A percentile compares a stretch with the other conserved stretches of the same genome.
phyloP scores from a whole-genome alignment of 2,113 vertebrate species.

The Romanogobio albipinnatus region DNA sequence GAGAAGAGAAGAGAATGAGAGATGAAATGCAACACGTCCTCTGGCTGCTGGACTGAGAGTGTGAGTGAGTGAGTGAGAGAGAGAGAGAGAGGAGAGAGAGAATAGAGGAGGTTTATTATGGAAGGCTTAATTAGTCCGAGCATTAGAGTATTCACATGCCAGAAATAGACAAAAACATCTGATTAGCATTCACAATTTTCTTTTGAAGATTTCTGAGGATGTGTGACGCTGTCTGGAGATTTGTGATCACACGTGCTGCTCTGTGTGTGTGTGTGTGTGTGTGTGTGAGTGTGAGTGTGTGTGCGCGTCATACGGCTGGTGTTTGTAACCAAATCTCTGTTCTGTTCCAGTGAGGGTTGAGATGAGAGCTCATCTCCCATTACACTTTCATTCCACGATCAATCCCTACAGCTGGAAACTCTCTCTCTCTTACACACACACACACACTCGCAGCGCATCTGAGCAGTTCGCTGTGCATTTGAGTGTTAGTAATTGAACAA shows the following conservation, averaged over 20 bases:
- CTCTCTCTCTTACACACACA: background rate
- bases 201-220: conserved; percentile 43
- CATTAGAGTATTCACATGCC: conserved; percentile 41
- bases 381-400: conserved; percentile 71
- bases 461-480: conserved; percentile 1
- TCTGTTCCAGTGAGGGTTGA: conserved; percentile 42
- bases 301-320: conserved; percentile 29
- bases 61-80: background rate
- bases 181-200: conserved; percentile 37
- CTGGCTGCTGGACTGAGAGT: background rate
- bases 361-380: conserved; percentile 67
- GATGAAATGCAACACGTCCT: conserved; percentile 3
- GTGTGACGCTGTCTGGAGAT: conserved; percentile 38
- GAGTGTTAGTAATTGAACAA: conserved; percentile 15
- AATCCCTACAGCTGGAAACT: conserved; percentile 23
- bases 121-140: conserved; percentile 43
- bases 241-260: conserved; percentile 29
- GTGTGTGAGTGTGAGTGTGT: conserved; percentile 17
- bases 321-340: conserved; percentile 62
- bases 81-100: background rate
- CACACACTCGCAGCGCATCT: background rate
- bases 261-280: background rate
- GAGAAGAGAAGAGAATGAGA: conserved; percentile 3
- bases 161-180: conserved; percentile 52
- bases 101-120: conserved; percentile 51